Evolutionary conservation across 2,113 vertebrate genomes (phyloP), one percentile per base, ranked within the genome.

Genomic region (Sigmodon hispidus): DNA sequence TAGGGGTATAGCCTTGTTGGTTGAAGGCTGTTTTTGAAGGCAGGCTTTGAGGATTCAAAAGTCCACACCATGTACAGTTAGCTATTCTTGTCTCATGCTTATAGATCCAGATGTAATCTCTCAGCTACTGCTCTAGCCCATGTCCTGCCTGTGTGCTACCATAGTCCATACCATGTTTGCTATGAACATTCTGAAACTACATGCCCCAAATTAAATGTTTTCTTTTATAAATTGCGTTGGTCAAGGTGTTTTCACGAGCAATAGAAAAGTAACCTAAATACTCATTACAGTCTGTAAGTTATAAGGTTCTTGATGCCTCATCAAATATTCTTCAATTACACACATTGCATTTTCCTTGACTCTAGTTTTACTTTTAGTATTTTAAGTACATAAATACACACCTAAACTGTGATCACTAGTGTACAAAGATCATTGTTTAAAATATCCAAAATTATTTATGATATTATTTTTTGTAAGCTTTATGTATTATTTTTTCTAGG

Each of bases 361-460:
- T 90, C 6, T 65, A 79, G 36, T 75, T 48, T 10, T 75, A 43
- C 12, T 81, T 59, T 59, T 40, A 16, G 36, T 59, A 29, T 81
- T 59, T 59, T 40, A 40, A 57, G 16, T 40, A 59, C 6, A 81
- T 40, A 81, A 81, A 59, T 40, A 13, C 3, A 40, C n/a, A 81
- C 22, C 34, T 43, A 81, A 55, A 26, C 21, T 55, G 65, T 83
- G 31, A 77, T 63, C 15, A 48, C 17, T 76, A 76, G 87, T 65
- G 29, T 55, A 52, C 48, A 61, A 61, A 34, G 8, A 85, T 65
- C 75, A 81, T 31, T 17, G 36, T 69, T 85, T 92, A 45, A 90
- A 87, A 70, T 36, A 65, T 36, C 73, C 63, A 87, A 93, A n/a
- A 87, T 72, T 75, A 72, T 55, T 87, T 87, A 61, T 45, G 73